Conservation (phyloP, 2,888 invertebrate genomes). For the Sipha maydis region DNA sequence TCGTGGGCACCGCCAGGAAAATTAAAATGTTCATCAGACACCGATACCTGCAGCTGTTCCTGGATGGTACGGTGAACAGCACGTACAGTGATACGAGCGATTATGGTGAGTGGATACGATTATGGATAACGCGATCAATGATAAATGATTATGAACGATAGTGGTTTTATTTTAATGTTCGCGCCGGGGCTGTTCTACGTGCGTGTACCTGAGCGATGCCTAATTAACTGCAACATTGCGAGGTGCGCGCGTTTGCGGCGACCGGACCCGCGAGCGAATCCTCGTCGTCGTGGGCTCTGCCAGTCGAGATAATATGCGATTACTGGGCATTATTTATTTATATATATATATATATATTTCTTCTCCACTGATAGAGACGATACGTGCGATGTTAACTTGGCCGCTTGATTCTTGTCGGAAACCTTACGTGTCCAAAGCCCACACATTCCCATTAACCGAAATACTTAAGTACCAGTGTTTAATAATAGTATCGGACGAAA, state of each 20-base stretch:
- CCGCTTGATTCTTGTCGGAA: background rate
- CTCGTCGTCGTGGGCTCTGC: background rate
- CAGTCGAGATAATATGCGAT: background rate
- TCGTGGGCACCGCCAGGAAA: slow-evolving; percentile 81
- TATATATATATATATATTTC: no score
- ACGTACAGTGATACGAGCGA: slow-evolving; percentile 82
- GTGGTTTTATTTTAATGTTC: no score
- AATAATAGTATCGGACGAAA: slow-evolving; percentile 11
- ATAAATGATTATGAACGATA: background rate
- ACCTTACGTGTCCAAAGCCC: background rate
- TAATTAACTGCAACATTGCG: background rate
- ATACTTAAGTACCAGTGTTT: background rate
- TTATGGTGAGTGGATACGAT: slow-evolving; percentile 77
- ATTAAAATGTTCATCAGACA: slow-evolving; percentile 88
- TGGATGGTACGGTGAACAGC: slow-evolving; percentile 87
- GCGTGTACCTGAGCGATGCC: background rate
- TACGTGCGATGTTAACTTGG: background rate
- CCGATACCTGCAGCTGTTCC: slow-evolving; percentile 82
- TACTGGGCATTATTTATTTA: background rate
- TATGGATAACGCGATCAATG: background rate
- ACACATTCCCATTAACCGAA: slow-evolving; percentile 29
- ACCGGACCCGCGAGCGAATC: slow-evolving; percentile 28
- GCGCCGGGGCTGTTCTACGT: no score
- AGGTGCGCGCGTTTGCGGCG: background rate
- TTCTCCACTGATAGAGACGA: background rate